Evolutionary conservation across 2,888 invertebrate species (phyloP).

Genomic region (Limnephilus lunatus): DNA sequence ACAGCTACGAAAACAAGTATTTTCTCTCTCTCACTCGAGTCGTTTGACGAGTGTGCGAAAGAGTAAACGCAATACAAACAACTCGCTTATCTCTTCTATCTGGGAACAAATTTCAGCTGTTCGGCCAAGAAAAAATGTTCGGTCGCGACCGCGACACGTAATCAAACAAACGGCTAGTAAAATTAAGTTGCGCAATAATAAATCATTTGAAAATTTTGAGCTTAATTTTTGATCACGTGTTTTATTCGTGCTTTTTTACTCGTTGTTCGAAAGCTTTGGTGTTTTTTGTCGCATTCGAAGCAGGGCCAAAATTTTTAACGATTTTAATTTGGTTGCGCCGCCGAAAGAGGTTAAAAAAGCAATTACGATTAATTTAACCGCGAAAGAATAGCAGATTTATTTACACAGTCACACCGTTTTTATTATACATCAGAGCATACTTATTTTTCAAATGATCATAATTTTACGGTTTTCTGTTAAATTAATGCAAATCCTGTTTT

Average conservation of each 20-base stretch:
- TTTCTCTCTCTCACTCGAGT: conserved; percentile 41
- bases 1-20: conserved; percentile 56
- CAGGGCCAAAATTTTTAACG: conserved; percentile 37
- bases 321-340: conserved; percentile 52
- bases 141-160: background rate
- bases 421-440: conserved; percentile 28
- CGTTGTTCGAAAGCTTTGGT: background rate
- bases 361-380: conserved; percentile 45
- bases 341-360: conserved; percentile 44
- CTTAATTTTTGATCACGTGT: background rate
- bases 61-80: conserved; percentile 51
- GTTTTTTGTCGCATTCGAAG: background rate
- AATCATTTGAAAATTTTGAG: background rate
- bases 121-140: conserved; percentile 54
- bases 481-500: conserved; percentile 8
- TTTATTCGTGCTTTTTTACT: background rate
- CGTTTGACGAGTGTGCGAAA: conserved; percentile 36
- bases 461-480: conserved; percentile 6
- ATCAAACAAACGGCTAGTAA: background rate
- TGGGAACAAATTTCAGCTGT: conserved; percentile 58
- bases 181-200: background rate
- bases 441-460: conserved; percentile 7
- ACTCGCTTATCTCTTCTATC: conserved; percentile 49
- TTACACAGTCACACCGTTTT: conserved; percentile 36
- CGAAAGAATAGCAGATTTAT: conserved; percentile 42